Conservation (phyloP, 35 echinoderm and acorn worm genomes). For the Apostichopus japonicus region DNA sequence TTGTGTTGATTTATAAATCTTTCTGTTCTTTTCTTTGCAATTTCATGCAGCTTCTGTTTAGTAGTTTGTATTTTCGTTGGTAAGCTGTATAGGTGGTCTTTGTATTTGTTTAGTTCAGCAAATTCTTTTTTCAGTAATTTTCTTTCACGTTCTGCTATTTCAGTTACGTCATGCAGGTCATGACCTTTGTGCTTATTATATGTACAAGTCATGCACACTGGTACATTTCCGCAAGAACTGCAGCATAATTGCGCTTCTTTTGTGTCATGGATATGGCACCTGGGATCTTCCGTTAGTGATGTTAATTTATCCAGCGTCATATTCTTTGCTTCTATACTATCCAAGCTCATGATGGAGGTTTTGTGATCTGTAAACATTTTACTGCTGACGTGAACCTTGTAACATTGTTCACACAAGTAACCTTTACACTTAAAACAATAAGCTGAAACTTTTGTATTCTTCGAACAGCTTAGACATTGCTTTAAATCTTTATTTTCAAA, state of each 20-base stretch:
- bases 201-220: constrained; percentile 13
- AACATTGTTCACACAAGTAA: not conserved
- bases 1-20: not conserved
- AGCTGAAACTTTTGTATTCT: not conserved
- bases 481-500: no score
- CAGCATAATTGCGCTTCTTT: not conserved
- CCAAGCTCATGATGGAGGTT: not conserved
- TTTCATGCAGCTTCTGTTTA: not conserved
- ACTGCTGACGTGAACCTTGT: constrained; percentile 9
- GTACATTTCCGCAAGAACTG: constrained; percentile 7
- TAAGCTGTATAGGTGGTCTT: not conserved
- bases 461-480: no score
- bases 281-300: not conserved
- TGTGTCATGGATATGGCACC: not conserved
- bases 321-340: not conserved
- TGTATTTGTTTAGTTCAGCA: not conserved
- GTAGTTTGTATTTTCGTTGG: not conserved
- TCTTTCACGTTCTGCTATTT: not conserved
- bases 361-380: constrained; percentile 24
- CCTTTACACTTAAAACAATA: constrained; percentile 20
- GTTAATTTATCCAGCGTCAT: not conserved
- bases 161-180: not conserved
- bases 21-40: not conserved
- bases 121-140: not conserved
- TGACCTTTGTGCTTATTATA: constrained; percentile 27